Base-by-base conservation (phyloP, 2,113 vertebrate species). In the Colossoma macropomum region DNA sequence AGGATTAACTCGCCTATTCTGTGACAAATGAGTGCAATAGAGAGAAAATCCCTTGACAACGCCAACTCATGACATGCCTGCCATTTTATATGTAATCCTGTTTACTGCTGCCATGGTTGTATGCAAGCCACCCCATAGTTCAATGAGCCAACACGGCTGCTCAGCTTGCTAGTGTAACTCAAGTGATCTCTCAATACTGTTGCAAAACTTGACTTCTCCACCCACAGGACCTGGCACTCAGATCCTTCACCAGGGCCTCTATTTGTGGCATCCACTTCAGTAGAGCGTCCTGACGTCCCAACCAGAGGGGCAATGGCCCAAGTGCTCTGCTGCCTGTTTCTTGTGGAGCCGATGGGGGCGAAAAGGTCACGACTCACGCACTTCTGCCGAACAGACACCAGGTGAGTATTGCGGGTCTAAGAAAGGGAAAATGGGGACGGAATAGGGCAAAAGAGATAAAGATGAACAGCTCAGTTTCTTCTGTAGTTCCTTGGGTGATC, bases 331-430 rank as follows among this genome's bases (percentile, higher is more conserved):
- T 95, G 94, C 79, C 78, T 95, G 60, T 94, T 94, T 88, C 88
- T 95, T 76, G 88, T 96, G 84, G 95, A 96, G 86, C 82, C 92
- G 38, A 80, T 86, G 1, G 93, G 93, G 45, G 54, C 83, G 45
- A 84, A 89, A 68, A 95, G 89, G 88, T 94, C 93, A 75, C 91
- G 90, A 68, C 91, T 96, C 72, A 95, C 93, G 0, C 94, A 95
- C 85, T 66, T 95, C 68, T 95, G 93, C 27, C 89, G 92, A 4
- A 94, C 89, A 25, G 95, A 96, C n/a, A 91, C 90, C 54, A 92
- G 95, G 95, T 96, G 79, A 76, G 84, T 48, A 19, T 13, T 7
- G 41, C n/a, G n/a, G 3, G 54, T 15, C 30, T n/a, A 30, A 30
- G 45, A 41, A 28, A 25, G 32, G 48, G 23, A 0, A 59, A 48